phyloP scores from a whole-genome alignment of 2,113 vertebrate species.

The Sander vitreus region DNA sequence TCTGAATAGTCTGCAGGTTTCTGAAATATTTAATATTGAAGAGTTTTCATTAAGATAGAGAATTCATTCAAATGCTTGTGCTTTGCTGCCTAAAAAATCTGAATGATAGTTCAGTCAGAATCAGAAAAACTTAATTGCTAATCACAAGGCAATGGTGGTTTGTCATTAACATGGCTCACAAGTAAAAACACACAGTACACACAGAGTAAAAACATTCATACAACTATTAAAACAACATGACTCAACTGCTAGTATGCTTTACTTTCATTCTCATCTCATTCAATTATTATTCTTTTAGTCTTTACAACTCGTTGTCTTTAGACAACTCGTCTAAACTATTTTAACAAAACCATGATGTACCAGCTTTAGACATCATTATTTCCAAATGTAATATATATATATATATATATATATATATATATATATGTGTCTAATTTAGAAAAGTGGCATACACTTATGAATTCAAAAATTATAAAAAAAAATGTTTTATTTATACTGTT shows the following conservation, averaged over 20 bases:
- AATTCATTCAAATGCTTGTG: background rate
- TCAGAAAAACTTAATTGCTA: background rate
- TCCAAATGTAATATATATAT: background rate
- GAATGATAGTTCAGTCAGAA: background rate
- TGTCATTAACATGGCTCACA: background rate
- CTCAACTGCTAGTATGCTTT: background rate
- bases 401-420: no score
- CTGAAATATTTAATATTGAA: background rate
- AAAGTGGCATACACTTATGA: background rate
- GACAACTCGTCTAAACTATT: background rate
- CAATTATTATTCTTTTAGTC: background rate
- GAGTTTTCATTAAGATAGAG: no score
- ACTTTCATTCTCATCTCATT: background rate
- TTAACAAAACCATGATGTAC: background rate
- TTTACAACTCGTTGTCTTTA: background rate
- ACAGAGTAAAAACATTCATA: background rate
- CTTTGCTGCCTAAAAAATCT: background rate
- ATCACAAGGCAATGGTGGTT: background rate
- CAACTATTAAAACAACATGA: background rate
- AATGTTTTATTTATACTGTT: background rate
- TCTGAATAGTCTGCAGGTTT: slow-evolving; percentile 9
- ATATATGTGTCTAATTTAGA: background rate
- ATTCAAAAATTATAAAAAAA: background rate
- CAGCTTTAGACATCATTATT: background rate
- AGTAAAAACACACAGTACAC: background rate